These are phyloP conservation scores for Smittia sp. DNA, from an alignment of 2,888 invertebrate species.

Conservation along the genomic window DNA sequence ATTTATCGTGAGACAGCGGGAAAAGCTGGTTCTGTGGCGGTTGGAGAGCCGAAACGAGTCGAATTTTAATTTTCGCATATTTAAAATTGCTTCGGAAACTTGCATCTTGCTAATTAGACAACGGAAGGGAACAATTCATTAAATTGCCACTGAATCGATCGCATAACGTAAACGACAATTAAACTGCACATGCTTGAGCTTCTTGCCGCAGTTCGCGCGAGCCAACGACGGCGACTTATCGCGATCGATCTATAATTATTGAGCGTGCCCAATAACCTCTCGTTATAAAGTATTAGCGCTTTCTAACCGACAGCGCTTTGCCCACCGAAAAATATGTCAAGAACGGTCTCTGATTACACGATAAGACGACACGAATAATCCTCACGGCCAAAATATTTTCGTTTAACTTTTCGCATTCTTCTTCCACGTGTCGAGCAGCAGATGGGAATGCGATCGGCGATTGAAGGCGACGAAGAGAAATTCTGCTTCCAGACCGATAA, in stretches of 20 bases:
- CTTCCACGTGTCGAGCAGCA: not conserved
- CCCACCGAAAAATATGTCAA: constrained; percentile 19
- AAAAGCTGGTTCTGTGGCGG: too few species aligned
- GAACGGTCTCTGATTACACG: not conserved
- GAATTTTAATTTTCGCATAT: too few species aligned
- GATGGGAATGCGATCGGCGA: not conserved
- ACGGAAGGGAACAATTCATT: constrained; percentile 36
- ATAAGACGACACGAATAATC: not conserved
- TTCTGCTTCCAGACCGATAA: not conserved
- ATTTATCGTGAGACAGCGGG: not conserved
- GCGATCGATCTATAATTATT: constrained; percentile 36
- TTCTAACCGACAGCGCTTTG: constrained; percentile 9
- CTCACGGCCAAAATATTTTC: not conserved
- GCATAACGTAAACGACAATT: constrained; percentile 34
- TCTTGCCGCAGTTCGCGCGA: constrained; percentile 14
- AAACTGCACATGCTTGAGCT: constrained; percentile 29
- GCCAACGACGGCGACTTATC: constrained; percentile 5
- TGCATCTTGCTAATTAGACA: constrained; percentile 35
- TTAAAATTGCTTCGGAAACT: not conserved
- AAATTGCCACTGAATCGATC: constrained; percentile 40
- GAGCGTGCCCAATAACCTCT: constrained; percentile 16
- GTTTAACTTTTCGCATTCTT: not conserved
- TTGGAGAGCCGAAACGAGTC: too few species aligned
- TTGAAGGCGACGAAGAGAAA: too few species aligned
- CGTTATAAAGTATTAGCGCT: constrained; percentile 34